A percentile compares a stretch with the other conserved stretches of the same genome.
Evolutionary conservation across 2,113 vertebrate species (phyloP).

Genomic region (Grallaria varia): DNA sequence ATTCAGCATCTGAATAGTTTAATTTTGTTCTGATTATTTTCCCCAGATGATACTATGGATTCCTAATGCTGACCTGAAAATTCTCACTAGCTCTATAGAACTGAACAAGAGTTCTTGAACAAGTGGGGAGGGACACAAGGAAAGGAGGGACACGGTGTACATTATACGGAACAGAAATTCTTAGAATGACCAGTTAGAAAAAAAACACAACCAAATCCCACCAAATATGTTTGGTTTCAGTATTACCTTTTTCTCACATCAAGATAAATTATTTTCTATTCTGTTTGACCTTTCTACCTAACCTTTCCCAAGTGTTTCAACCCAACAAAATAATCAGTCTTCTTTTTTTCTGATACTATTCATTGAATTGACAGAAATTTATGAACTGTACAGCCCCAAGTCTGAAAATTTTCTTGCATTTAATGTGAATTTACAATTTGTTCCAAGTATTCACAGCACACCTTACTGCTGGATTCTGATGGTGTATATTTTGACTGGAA

Average conservation of each 20-base stretch:
- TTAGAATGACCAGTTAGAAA: not conserved
- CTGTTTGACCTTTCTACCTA: not conserved
- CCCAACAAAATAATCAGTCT: rapidly evolving
- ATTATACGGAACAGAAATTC: not conserved
- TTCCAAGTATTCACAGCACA: not conserved
- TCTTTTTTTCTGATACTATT: not conserved
- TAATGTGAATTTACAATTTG: not conserved
- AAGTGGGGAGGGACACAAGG: not conserved
- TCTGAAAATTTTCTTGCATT: not conserved
- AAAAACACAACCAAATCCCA: not conserved
- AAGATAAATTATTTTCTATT: not conserved
- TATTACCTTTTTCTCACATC: not conserved
- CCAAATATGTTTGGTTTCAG: not conserved
- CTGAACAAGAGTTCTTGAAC: not conserved
- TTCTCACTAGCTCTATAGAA: not conserved
- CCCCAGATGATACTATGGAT: not conserved
- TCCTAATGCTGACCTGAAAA: not conserved
- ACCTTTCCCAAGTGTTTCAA: not conserved
- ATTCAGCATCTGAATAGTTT: not conserved
- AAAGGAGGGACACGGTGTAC: not conserved
- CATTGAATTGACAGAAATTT: not conserved
- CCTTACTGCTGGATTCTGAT: not conserved
- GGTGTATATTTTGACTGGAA: not conserved
- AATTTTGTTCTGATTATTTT: not conserved
- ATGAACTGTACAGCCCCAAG: not conserved